Conservation (phyloP, 2,113 vertebrate genomes). For the Neolamprologus brichardi region DNA sequence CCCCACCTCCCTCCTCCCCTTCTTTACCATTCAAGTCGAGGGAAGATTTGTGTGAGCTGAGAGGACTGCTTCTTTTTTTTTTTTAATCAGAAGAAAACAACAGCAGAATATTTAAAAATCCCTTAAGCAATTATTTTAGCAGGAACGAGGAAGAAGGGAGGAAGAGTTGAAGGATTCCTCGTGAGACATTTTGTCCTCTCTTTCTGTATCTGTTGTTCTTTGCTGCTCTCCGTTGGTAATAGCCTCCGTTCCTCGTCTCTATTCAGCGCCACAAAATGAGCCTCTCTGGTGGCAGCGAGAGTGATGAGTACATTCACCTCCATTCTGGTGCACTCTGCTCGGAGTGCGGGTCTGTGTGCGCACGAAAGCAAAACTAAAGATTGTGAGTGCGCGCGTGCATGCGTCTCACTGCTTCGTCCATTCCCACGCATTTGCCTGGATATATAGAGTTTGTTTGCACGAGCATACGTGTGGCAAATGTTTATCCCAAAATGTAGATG, state of each 20-base stretch:
- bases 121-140: constrained; percentile 1
- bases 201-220: constrained; percentile 38
- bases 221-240: constrained; percentile 22
- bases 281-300: constrained; percentile 46
- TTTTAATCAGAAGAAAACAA: not conserved
- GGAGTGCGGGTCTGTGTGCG: not conserved
- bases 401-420: not conserved
- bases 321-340: constrained; percentile 12
- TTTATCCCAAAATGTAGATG: not conserved
- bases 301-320: constrained; percentile 58
- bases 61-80: not conserved
- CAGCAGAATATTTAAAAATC: not conserved
- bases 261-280: constrained; percentile 55
- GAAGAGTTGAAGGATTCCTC: not conserved
- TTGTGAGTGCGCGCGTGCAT: not conserved
- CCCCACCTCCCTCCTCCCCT: not conserved
- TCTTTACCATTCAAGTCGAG: not conserved
- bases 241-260: constrained; percentile 32
- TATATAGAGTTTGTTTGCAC: not conserved
- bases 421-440: not conserved
- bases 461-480: not conserved
- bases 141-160: not conserved
- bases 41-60: not conserved
- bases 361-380: not conserved
- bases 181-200: constrained; percentile 27